Evolutionary conservation across 2,113 vertebrate species (phyloP), one percentile per base, ranked within the genome.

Genomic region (Macquaria ambigua): DNA sequence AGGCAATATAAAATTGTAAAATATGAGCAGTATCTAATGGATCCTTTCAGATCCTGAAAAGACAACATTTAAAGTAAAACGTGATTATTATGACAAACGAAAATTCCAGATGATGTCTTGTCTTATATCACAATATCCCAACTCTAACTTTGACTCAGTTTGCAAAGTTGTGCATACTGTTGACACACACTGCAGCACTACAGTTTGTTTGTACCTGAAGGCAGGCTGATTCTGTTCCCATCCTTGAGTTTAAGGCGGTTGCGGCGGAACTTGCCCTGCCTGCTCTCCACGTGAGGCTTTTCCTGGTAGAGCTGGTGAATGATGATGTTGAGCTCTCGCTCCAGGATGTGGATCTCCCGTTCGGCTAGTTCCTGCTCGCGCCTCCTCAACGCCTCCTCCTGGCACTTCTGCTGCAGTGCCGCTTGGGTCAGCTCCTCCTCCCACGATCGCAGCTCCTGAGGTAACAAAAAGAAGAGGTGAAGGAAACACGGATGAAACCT

Each of bases 271-370:
- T 98, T 99, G 82, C 98, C 98, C 94, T 99, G 98, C 70, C 98
- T 96, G 68, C 97, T 97, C 94, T 98, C 98, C 83, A 99, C 98
- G 0, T 95, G 96, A 28, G 98, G 98, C 91, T 99, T 99, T 89
- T 99, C 98, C 94, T 97, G 97, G 95, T 98, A 98, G 67, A 99
- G 96, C 93, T 99, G 98, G 95, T 99, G 98, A 86, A 99, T 99
- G 94, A 99, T 99, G 92, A 99, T 97, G 92, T 99, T 98, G 82
- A 99, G 97, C 79, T 99, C 98, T 9, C 98, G 94, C 66, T 99
- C 98, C 90, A 99, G 94, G 89, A 99, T 98, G 92, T 98, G 98
- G 46, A 99, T 99, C 93, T 99, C 98, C 0, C 98, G 92, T 87
- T 99, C 98, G 0, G 98, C 98, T 85, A 99, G 94, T 62, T 99